Percentiles rank a stretch among this genome's conserved stretches.
phyloP scores from a whole-genome alignment of 2,888 invertebrate species.

The Osedax frankpressi region DNA sequence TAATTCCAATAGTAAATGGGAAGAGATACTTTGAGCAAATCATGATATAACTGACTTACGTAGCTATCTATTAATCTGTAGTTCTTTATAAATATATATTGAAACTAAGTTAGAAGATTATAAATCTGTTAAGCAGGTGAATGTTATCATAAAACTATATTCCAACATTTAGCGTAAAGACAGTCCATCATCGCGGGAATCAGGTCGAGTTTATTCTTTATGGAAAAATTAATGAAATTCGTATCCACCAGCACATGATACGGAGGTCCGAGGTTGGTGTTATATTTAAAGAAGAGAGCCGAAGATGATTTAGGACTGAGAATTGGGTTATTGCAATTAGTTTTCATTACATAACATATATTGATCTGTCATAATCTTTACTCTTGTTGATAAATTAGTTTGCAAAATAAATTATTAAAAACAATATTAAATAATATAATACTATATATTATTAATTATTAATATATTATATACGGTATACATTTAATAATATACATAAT shows the following conservation, averaged over 20 bases:
- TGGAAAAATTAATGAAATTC: conserved; percentile 95
- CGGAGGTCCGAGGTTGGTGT: conserved; percentile 92
- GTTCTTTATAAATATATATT: no score
- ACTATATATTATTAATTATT: not conserved
- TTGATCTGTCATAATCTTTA: no score
- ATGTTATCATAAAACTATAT: no score
- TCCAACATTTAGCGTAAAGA: conserved; percentile 75
- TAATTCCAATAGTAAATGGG: no score
- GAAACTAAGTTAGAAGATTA: no score
- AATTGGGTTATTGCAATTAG: not conserved
- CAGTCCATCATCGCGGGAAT: conserved; percentile 98
- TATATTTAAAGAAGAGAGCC: conserved; percentile 91
- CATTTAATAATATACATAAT: not conserved
- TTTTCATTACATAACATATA: no score
- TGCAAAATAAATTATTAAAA: no score
- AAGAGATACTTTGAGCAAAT: not conserved
- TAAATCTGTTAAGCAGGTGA: no score
- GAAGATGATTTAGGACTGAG: conserved; percentile 54
- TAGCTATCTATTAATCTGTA: no score
- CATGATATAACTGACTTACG: not conserved
- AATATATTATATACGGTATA: no score
- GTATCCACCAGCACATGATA: conserved; percentile 92
- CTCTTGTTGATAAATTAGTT: no score
- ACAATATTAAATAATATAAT: not conserved
- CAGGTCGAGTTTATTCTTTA: conserved; percentile 91